These are phyloP conservation scores for Laothoe populi DNA, from an alignment of 2,888 invertebrate species.

Conservation along the genomic window DNA sequence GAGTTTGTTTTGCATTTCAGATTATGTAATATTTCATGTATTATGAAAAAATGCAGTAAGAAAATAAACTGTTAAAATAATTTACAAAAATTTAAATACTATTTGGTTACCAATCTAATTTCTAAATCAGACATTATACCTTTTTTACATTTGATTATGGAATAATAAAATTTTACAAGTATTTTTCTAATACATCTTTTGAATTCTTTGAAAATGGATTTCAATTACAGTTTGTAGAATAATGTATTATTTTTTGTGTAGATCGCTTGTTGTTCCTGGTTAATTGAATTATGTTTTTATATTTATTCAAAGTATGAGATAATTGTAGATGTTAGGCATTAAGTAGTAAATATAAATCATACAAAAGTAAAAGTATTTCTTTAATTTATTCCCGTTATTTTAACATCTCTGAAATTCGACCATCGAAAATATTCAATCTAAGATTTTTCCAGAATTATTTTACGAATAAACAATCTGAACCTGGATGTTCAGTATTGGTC, in stretches of 20 bases:
- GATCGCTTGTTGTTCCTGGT: neutral
- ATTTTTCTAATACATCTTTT: too few species aligned
- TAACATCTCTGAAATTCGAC: neutral
- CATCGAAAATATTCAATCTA: neutral
- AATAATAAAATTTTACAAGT: too few species aligned
- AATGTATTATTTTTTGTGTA: neutral
- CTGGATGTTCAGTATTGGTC: neutral
- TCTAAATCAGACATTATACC: too few species aligned
- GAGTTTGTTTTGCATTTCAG: too few species aligned
- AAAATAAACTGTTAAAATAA: too few species aligned
- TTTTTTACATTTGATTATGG: too few species aligned
- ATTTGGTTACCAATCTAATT: too few species aligned
- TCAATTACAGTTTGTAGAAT: neutral
- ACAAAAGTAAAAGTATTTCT: neutral
- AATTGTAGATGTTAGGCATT: neutral
- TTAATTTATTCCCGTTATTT: neutral
- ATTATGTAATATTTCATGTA: too few species aligned
- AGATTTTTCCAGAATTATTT: neutral
- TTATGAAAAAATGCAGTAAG: too few species aligned
- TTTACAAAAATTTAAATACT: too few species aligned
- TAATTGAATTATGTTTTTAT: neutral
- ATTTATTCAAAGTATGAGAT: neutral
- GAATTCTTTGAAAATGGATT: too few species aligned
- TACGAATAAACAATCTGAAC: neutral
- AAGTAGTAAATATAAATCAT: neutral